These are phyloP conservation scores for Phengaris alcon DNA, from an alignment of 2,888 invertebrate species.

Conservation along the genomic window DNA sequence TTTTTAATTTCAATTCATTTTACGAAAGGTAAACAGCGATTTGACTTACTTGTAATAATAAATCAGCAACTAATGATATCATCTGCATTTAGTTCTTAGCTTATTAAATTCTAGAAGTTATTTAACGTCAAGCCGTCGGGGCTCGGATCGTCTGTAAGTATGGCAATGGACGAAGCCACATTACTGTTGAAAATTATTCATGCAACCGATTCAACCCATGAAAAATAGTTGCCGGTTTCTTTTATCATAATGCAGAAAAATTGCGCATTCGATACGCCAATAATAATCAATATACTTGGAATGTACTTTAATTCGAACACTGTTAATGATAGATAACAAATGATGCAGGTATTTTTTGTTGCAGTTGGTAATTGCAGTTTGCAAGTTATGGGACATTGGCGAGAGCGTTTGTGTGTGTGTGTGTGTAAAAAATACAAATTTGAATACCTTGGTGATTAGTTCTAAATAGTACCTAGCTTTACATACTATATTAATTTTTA, in stretches of 20 bases:
- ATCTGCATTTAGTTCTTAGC: no score
- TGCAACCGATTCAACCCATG: conserved; percentile 49
- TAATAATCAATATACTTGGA: background rate
- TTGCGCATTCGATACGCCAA: conserved; percentile 13
- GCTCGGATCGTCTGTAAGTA: conserved; percentile 37
- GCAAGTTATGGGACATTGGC: background rate
- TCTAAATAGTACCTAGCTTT: background rate
- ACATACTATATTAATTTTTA: no score
- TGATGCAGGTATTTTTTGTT: background rate
- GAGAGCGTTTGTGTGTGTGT: background rate
- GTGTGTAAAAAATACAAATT: no score
- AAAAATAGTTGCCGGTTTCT: conserved; percentile 47
- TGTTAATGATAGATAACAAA: background rate
- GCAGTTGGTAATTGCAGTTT: background rate
- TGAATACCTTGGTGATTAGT: background rate
- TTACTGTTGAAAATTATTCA: conserved; percentile 58
- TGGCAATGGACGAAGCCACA: conserved; percentile 47
- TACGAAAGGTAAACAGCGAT: no score
- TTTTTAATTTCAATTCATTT: no score
- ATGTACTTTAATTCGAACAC: background rate
- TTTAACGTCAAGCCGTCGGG: background rate
- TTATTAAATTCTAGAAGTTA: conserved; percentile 3
- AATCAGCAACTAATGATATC: no score
- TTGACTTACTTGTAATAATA: no score
- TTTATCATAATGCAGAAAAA: conserved; percentile 58